Percentiles rank a stretch among this genome's conserved stretches.
These are phyloP conservation scores for Plotosus lineatus DNA, from an alignment of 2,113 vertebrate genomes.

Conservation along the genomic window DNA sequence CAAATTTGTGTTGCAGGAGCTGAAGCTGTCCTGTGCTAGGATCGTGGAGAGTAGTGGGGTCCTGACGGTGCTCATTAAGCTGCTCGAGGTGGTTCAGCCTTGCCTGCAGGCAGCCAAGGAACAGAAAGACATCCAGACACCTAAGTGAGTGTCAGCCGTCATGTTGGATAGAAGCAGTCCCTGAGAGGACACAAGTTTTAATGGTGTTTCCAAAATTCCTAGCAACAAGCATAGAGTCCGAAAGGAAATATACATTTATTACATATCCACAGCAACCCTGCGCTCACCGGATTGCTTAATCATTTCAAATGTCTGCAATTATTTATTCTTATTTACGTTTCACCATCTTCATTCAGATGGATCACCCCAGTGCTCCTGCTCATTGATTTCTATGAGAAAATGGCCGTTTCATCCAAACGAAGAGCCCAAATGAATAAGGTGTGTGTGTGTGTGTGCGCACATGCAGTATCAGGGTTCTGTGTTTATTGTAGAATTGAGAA, in stretches of 20 bases:
- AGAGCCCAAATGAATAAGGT: constrained; percentile 94
- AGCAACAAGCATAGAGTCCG: too few species aligned
- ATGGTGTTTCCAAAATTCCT: background rate
- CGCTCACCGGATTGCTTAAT: background rate
- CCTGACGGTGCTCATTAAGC: constrained; percentile 87
- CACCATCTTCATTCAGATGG: constrained; percentile 73
- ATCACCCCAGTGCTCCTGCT: constrained; percentile 90
- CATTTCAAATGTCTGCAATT: background rate
- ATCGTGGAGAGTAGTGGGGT: constrained; percentile 90
- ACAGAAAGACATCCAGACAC: constrained; percentile 91
- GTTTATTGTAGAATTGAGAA: background rate
- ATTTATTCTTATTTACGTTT: background rate
- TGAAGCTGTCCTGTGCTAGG: constrained; percentile 86
- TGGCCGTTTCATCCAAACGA: constrained; percentile 88
- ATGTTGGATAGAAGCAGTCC: background rate
- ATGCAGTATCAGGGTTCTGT: background rate
- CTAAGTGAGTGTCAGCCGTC: constrained; percentile 78
- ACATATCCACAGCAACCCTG: background rate
- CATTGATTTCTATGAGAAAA: constrained; percentile 95
- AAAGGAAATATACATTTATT: background rate
- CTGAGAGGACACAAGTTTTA: background rate
- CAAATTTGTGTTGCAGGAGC: constrained; percentile 71
- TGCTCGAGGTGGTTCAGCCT: constrained; percentile 91
- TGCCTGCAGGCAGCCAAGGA: constrained; percentile 91
- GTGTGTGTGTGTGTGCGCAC: background rate